Percentiles rank a stretch among this genome's conserved stretches.
Conservation (phyloP, 1,140 invertebrate genomes). For the Pentalonia nigronervosa region DNA sequence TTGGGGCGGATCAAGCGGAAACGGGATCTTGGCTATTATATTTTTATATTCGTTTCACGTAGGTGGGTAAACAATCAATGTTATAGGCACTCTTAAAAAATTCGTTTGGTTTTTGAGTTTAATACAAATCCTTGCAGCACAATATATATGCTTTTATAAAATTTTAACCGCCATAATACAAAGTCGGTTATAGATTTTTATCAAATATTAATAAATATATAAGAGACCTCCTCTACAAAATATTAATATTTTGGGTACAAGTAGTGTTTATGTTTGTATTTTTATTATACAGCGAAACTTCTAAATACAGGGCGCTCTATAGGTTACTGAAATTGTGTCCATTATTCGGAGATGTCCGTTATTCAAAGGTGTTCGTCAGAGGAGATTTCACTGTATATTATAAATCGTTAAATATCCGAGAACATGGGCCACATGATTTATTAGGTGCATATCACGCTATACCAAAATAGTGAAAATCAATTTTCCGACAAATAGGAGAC, state of each 20-base stretch:
- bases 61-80: not conserved
- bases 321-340: too few species aligned
- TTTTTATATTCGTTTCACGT: constrained; percentile 13
- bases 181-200: constrained; percentile 3
- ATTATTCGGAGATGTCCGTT: too few species aligned
- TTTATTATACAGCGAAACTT: not conserved
- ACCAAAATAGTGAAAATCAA: not conserved
- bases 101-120: not conserved
- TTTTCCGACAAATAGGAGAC: not conserved
- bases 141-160: not conserved
- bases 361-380: too few species aligned
- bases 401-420: not conserved
- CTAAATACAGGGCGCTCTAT: too few species aligned
- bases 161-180: not conserved
- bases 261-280: not conserved
- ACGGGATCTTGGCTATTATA: not conserved
- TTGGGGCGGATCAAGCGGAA: not conserved
- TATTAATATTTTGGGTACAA: not conserved
- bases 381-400: not conserved
- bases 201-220: not conserved
- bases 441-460: not conserved
- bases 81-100: not conserved
- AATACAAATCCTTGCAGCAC: not conserved
- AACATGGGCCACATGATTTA: not conserved
- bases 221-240: not conserved